Evolutionary conservation across 2,888 invertebrate genomes (phyloP).

Genomic region (Yponomeuta malinellus): DNA sequence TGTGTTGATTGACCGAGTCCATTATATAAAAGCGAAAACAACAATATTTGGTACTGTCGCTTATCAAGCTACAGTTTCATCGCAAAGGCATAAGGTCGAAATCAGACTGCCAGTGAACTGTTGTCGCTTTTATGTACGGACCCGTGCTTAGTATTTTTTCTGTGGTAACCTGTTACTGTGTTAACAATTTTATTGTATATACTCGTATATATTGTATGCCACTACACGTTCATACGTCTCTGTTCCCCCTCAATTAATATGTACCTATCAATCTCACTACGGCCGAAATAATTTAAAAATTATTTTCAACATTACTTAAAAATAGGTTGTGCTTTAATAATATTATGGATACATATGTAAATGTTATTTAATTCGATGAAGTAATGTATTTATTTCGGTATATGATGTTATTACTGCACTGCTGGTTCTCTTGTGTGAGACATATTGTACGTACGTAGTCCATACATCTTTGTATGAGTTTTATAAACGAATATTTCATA

Average conservation of each 20-base stretch:
- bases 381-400: neutral
- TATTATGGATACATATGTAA: neutral
- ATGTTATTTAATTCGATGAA: conserved; percentile 2
- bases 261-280: neutral
- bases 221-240: neutral
- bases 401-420: neutral
- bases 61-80: too few relatives aligned
- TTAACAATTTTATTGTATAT: neutral
- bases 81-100: too few relatives aligned
- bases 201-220: neutral
- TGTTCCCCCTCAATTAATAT: neutral
- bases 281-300: neutral
- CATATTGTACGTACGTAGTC: neutral
- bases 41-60: too few relatives aligned
- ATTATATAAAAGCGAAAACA: too few relatives aligned
- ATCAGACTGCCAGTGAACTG: too few relatives aligned
- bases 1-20: neutral
- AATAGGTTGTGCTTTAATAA: neutral
- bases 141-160: too few relatives aligned
- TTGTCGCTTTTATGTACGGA: too few relatives aligned
- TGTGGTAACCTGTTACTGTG: too few relatives aligned
- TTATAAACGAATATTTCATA: neutral
- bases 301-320: neutral
- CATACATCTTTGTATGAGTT: conserved; percentile 21
- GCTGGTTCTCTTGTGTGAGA: neutral